Evolutionary conservation across 2,797 vertebrate genomes (phyloP), one percentile per base, ranked within the genome.

Genomic region (Enteromius radiatus): DNA sequence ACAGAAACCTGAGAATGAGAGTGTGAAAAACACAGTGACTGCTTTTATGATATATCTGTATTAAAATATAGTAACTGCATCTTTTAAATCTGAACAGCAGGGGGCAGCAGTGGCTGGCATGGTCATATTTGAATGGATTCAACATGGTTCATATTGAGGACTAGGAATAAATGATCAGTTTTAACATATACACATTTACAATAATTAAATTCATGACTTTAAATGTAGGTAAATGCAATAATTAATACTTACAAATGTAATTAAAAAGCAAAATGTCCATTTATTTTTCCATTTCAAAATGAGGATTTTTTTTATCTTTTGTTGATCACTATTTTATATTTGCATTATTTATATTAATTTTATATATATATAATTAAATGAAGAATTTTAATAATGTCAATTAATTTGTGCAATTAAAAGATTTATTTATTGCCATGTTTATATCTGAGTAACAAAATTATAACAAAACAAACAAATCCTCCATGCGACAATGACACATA

Each of bases 1-100:
- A 96, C 0, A 0, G 33, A 15, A 10, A 88, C 81, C 96, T 97
- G 90, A 0, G 49, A 81, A 82, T 0, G 19, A 26, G 43, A 38
- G 36, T 14, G 49, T 31, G 21, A 6, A 36, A 69, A 67, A 36
- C 52, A 49, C 4, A 43, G 12, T 54, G 43, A 49, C 64, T 38
- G 9, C 28, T 21, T 31, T 49, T 65, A n/a, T 11, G 5, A 28
- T 36, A 2, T 8, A 10, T 65, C 3, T 2, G 31, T 17, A 5
- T 65, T 1, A 21, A n/a, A 41, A 41, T 38, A 14, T 23, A 61
- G 28, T 26, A 15, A 38, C 4, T 31, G 41, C 49, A 68, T 17
- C 49, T 38, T 47, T 26, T 4, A 63, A 0, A 19, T 52, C 68
- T 4, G 38, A 68, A 7, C 89, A 92, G 69, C 84, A 93, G 92